These are phyloP conservation scores for Oreocharis arfaki DNA, from an alignment of 2,113 vertebrate species.

Conservation along the genomic window DNA sequence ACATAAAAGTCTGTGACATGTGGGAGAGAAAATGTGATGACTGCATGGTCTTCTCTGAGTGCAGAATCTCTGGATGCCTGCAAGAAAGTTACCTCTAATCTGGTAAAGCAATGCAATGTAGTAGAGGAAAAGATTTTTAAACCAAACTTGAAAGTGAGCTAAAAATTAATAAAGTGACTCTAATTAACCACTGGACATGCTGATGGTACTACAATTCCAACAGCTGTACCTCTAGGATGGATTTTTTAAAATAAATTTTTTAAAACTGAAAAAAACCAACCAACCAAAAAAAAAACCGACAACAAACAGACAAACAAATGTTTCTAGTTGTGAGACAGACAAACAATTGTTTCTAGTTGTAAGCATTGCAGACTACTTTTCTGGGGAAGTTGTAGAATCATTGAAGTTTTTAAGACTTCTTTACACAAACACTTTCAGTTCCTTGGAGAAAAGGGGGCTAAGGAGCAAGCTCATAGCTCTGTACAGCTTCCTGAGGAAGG, in stretches of 20 bases:
- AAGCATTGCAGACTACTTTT: not conserved
- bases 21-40: not conserved
- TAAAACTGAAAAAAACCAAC: not conserved
- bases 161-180: not conserved
- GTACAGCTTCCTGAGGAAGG: not conserved
- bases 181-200: not conserved
- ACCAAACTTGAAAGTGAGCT: not conserved
- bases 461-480: not conserved
- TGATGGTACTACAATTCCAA: not conserved
- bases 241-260: not conserved
- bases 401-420: not conserved
- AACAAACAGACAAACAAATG: not conserved
- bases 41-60: not conserved
- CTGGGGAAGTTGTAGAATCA: not conserved
- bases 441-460: not conserved
- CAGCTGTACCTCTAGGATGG: not conserved
- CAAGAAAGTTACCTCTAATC: not conserved
- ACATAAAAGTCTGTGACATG: not conserved
- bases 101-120: not conserved
- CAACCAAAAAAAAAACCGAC: not conserved
- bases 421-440: not conserved
- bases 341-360: not conserved
- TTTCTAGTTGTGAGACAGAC: not conserved
- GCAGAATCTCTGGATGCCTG: not conserved
- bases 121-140: not conserved